A percentile compares a stretch with the other conserved stretches of the same genome.
These are phyloP conservation scores for Zaprionus vittiger DNA, from an alignment of 1,140 invertebrate species.

Conservation along the genomic window DNA sequence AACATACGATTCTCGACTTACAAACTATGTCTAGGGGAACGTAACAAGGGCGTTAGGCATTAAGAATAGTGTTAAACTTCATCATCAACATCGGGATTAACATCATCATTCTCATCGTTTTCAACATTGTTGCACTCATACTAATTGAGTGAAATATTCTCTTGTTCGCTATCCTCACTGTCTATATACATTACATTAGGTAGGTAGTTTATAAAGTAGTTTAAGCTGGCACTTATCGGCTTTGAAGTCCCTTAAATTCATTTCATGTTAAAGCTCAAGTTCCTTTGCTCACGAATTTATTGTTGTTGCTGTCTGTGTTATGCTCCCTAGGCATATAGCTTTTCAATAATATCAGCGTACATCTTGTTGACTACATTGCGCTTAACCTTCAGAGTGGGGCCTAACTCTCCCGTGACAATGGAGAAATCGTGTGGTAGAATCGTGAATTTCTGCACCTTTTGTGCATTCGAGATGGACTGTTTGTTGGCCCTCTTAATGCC, in stretches of 20 bases:
- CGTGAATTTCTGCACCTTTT: conserved; percentile 95
- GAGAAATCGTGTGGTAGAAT: conserved; percentile 95
- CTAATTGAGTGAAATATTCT: conserved; percentile 40
- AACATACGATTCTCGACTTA: conserved; percentile 61
- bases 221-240: conserved; percentile 67
- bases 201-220: conserved; percentile 56
- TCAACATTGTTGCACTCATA: conserved; percentile 31
- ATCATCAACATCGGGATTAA: conserved; percentile 9
- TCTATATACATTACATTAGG: conserved; percentile 16
- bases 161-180: conserved; percentile 7
- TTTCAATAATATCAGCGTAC: conserved; percentile 89
- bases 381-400: conserved; percentile 94
- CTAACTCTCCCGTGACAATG: conserved; percentile 93
- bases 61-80: conserved; percentile 20
- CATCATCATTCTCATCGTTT: conserved; percentile 4
- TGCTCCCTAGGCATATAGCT: conserved; percentile 84
- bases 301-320: background rate
- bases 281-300: conserved; percentile 38
- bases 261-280: conserved; percentile 75
- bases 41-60: conserved; percentile 6
- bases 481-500: conserved; percentile 92
- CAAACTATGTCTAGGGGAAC: conserved; percentile 35
- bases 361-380: conserved; percentile 89
- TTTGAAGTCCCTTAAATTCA: conserved; percentile 76
- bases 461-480: conserved; percentile 93